Evolutionary conservation across 2,797 vertebrate species (phyloP), one percentile per base, ranked within the genome.

Genomic region (Eleutherodactylus coqui): DNA sequence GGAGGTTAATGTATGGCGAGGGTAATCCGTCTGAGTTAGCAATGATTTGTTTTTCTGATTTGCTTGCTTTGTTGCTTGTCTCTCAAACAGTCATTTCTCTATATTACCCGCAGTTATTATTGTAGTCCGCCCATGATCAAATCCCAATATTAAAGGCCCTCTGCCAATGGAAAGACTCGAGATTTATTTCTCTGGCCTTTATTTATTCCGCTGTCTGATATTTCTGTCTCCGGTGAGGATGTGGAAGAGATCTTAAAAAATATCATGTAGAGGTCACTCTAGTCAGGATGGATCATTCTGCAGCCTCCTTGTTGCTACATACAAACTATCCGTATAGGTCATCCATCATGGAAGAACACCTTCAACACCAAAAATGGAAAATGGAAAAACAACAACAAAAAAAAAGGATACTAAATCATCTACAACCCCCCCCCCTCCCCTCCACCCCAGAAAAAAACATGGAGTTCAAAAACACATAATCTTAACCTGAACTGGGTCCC

Each of bases 1-100:
- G 76, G 77, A 86, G 84, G 84, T 80, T 79, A 80, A 79, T 84
- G 83, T 60, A 77, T 19, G 19, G 72, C 19, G 34, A 58, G 41
- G 27, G 60, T 64, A 58, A 84, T 77, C 75, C 21, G 58, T 53
- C 78, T 51, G 11, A 17, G 16, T 82, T 75, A 83, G 81, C 24
- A 41, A 82, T 41, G 67, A 60, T 73, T 83, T 83, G 81, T 29
- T 69, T 21, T 43, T n/a, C 13, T 16, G 69, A 43, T 43, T 73
- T 73, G 70, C 45, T 73, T 73, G 38, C n/a, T 14, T 72, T 43
- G 38, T 13, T 72, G 24, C 38, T 27, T 1, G 69, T 70, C 67
- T 24, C 17, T 70, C 9, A 64, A 32, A 32, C 1, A 41, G 67
- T 72, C 3, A 73, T 45, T 45, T 27, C 24, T 45, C 70, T 14